Evolutionary conservation across 2,797 vertebrate genomes (phyloP), one percentile per base, ranked within the genome.

Genomic region (Mormyrops boulengeri): DNA sequence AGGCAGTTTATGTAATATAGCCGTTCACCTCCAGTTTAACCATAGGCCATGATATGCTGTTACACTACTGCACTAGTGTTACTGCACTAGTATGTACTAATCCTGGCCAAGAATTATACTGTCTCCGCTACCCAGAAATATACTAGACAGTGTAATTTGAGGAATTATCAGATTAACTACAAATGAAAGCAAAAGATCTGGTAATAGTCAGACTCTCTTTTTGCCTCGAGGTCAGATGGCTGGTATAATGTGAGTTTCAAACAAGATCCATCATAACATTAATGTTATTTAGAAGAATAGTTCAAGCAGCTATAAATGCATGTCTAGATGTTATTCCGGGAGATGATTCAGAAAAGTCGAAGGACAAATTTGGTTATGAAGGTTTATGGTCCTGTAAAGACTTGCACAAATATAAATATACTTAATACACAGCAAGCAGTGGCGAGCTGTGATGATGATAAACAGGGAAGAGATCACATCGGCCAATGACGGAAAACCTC

Each of bases 161-260:
- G 4, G 17, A 57, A 6, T 57, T 57, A 57, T 57, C 53, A n/a
- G 57, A 60, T 22, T 11, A 34, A 69, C 3, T 69, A 69, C 26
- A 34, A 69, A 30, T 69, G 26, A 30, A 4, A 69, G 62, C 9
- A 1, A 26, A 69, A 34, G 26, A 69, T 69, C 62, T 97, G 96
- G 98, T 99, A 94, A 94, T 98, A 97, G 53, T 80, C 84, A 38
- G 52, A 22, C 41, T 12, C 50, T 9, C 1, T 19, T 11, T 11
- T 11, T 12, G 55, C 22, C 11, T 5, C 4, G 30, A 34, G n/a
- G 30, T 50, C 49, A 26, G 22, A 11, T 85, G 9, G 49, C 49
- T 52, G 9, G 11, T 17, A 52, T 52, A 30, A 47, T 85, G 49
- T 62, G 57, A 22, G 19, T 62, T 7, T 62, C 57, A 62, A 4